Percentiles rank a stretch among this genome's conserved stretches.
phyloP scores from a whole-genome alignment of 2,888 invertebrate genomes.

The Ashinkailepas kermadecensis region DNA sequence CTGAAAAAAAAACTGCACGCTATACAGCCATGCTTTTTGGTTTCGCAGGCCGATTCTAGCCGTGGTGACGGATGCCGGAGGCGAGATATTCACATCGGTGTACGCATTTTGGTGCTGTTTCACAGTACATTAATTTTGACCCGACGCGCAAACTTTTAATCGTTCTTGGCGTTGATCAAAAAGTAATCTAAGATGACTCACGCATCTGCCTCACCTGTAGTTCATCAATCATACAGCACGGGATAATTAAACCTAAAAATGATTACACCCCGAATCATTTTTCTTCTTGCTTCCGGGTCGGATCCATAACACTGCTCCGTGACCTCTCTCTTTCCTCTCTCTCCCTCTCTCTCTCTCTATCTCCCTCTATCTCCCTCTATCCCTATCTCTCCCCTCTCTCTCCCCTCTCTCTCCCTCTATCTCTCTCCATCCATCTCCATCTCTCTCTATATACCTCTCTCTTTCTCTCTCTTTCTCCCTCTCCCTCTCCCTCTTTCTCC shows the following conservation, averaged over 20 bases:
- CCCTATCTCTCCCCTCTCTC: too few relatives aligned
- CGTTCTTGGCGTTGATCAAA: constrained; percentile 18
- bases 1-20: background rate
- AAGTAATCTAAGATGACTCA: constrained; percentile 4
- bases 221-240: background rate
- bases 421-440: too few relatives aligned
- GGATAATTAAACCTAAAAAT: constrained; percentile 5
- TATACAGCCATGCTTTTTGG: background rate
- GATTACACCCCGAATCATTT: background rate
- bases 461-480: too few relatives aligned
- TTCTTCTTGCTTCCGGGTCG: background rate
- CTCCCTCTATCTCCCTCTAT: too few relatives aligned
- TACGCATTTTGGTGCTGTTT: background rate
- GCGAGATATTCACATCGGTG: too few relatives aligned
- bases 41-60: background rate
- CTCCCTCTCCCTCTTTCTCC: too few relatives aligned
- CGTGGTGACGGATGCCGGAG: too few relatives aligned
- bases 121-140: background rate
- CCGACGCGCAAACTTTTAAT: background rate
- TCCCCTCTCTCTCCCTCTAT: too few relatives aligned
- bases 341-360: too few relatives aligned
- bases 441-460: too few relatives aligned
- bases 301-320: too few relatives aligned
- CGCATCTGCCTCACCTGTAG: background rate
- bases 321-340: too few relatives aligned